These are phyloP conservation scores for Artemia franciscana DNA, from an alignment of 1,140 invertebrate genomes.

Conservation along the genomic window DNA sequence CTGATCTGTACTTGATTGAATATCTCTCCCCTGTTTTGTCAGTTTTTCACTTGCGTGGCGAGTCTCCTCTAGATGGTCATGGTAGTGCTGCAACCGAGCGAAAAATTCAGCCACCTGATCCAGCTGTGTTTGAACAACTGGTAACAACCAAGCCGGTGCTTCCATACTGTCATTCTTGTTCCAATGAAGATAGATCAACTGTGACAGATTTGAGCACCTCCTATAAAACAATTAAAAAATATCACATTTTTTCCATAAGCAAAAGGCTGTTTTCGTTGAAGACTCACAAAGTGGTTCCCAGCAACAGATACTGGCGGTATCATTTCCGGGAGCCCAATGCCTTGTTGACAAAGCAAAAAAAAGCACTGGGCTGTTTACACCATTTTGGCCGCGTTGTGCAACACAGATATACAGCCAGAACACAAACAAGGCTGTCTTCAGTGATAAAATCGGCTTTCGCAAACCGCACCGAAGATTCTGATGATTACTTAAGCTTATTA, in stretches of 20 bases:
- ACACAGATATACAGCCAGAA: too few relatives aligned
- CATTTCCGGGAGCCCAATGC: too few relatives aligned
- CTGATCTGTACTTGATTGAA: conserved; percentile 48
- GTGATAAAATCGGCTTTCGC: too few relatives aligned
- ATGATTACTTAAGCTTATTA: too few relatives aligned
- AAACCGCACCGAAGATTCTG: too few relatives aligned
- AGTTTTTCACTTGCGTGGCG: conserved; percentile 47
- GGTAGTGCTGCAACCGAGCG: conserved; percentile 24
- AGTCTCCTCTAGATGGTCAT: conserved; percentile 38
- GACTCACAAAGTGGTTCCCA: too few relatives aligned
- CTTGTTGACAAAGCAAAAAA: too few relatives aligned
- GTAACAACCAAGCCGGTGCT: conserved; percentile 60
- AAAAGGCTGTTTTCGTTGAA: not conserved
- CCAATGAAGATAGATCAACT: conserved; percentile 47
- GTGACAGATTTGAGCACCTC: conserved; percentile 53
- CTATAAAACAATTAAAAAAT: conserved; percentile 17
- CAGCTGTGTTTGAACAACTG: conserved; percentile 55
- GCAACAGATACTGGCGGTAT: too few relatives aligned
- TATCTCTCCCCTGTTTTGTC: conserved; percentile 58
- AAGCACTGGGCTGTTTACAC: too few relatives aligned
- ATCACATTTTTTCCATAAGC: too few relatives aligned
- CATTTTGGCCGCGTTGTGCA: too few relatives aligned
- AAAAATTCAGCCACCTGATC: conserved; percentile 47
- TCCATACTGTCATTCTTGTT: conserved; percentile 58
- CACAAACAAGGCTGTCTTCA: too few relatives aligned